These are phyloP conservation scores for Rhagophthalmus giganteus DNA, from an alignment of 2,888 invertebrate species.

Conservation along the genomic window DNA sequence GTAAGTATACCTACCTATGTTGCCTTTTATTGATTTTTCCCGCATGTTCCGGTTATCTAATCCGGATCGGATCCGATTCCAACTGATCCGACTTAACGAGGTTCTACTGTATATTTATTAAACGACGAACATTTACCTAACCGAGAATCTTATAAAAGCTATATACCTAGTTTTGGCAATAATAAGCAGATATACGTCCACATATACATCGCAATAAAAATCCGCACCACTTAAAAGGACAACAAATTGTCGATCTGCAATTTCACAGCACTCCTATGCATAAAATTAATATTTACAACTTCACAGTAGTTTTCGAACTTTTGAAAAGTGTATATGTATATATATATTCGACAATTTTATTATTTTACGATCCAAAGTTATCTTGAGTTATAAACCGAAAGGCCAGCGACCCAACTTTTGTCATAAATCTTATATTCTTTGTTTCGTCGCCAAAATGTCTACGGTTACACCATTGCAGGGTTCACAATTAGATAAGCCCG, in stretches of 20 bases:
- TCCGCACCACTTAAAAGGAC: background rate
- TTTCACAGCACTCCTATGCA: conserved; percentile 6
- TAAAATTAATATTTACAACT: conserved; percentile 28
- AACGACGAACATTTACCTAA: no score
- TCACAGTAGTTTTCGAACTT: conserved; percentile 20
- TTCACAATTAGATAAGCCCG: conserved; percentile 15
- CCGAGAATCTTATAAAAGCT: no score
- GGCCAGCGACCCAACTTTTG: conserved; percentile 35
- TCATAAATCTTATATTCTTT: conserved; percentile 37
- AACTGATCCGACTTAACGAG: no score
- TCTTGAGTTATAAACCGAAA: conserved; percentile 23
- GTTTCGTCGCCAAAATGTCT: conserved; percentile 42
- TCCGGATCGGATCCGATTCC: no score
- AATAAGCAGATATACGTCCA: no score
- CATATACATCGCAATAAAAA: no score
- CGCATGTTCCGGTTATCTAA: no score
- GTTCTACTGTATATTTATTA: no score
- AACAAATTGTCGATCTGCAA: background rate
- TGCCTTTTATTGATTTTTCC: no score
- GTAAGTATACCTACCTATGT: no score
- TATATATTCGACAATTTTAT: conserved; percentile 30
- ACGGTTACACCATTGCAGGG: conserved; percentile 18
- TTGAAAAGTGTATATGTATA: conserved; percentile 11
- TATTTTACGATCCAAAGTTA: conserved; percentile 28
- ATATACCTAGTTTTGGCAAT: no score